These are phyloP conservation scores for Myiagra hebetior DNA, from an alignment of 2,113 vertebrate genomes.

Conservation along the genomic window DNA sequence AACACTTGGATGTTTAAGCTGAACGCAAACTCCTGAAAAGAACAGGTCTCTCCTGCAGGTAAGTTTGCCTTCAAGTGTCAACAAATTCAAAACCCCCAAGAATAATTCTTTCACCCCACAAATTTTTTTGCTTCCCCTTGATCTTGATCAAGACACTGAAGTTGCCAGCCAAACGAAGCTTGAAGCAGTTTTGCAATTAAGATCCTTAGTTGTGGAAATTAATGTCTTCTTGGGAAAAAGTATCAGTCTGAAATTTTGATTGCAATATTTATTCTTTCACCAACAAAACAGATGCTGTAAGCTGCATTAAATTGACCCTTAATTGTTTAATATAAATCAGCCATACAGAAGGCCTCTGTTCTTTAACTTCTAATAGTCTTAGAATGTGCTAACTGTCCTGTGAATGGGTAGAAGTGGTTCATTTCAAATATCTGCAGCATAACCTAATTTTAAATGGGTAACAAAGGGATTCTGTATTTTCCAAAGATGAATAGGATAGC, in stretches of 20 bases:
- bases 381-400: not conserved
- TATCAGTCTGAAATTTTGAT: not conserved
- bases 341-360: not conserved
- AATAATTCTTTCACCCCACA: fast-evolving
- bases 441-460: not conserved
- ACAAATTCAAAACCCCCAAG: not conserved
- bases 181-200: not conserved
- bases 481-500: not conserved
- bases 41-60: not conserved
- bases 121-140: not conserved
- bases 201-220: not conserved
- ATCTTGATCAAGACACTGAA: not conserved
- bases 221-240: not conserved
- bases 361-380: not conserved
- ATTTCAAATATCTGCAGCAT: not conserved
- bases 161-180: not conserved
- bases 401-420: not conserved
- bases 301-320: not conserved
- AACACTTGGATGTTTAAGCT: not conserved
- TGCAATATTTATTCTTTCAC: not conserved
- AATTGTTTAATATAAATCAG: not conserved
- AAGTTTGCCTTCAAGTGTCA: not conserved
- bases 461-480: not conserved
- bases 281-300: not conserved
- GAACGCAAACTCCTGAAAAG: not conserved